phyloP scores from a whole-genome alignment of 2,113 vertebrate genomes.

The Zosterops lateralis region DNA sequence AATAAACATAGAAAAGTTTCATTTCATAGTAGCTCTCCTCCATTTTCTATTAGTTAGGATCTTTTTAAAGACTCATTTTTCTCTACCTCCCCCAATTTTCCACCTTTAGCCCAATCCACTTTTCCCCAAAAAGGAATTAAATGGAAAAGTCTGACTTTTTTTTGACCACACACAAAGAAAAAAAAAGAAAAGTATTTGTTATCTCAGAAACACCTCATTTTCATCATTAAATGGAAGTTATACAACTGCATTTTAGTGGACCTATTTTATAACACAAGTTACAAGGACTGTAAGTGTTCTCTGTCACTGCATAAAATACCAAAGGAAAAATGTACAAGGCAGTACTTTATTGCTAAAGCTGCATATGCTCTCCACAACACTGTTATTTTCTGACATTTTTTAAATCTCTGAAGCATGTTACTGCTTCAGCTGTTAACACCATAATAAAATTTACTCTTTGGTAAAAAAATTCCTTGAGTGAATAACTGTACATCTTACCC shows the following conservation, averaged over 20 bases:
- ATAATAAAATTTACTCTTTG: neutral
- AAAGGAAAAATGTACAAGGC: neutral
- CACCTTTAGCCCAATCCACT: neutral
- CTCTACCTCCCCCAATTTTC: neutral
- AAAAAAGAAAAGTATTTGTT: fast-evolving
- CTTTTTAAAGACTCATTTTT: neutral
- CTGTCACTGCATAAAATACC: neutral
- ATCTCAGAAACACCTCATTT: neutral
- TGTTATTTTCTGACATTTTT: neutral
- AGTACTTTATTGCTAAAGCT: neutral
- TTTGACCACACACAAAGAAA: neutral
- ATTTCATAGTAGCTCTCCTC: neutral
- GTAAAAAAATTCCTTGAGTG: neutral
- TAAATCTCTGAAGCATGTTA: neutral
- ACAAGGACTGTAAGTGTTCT: neutral
- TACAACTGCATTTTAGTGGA: neutral
- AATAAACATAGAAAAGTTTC: neutral
- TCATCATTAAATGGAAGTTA: neutral
- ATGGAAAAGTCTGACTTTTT: neutral
- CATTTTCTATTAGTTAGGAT: neutral
- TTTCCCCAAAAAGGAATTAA: neutral
- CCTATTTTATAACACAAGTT: neutral
- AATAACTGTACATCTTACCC: neutral
- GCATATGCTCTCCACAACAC: neutral
- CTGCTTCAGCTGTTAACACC: neutral